Evolutionary conservation across 2,797 vertebrate genomes (phyloP), one percentile per base, ranked within the genome.

Genomic region (Chromobotia macracanthus): DNA sequence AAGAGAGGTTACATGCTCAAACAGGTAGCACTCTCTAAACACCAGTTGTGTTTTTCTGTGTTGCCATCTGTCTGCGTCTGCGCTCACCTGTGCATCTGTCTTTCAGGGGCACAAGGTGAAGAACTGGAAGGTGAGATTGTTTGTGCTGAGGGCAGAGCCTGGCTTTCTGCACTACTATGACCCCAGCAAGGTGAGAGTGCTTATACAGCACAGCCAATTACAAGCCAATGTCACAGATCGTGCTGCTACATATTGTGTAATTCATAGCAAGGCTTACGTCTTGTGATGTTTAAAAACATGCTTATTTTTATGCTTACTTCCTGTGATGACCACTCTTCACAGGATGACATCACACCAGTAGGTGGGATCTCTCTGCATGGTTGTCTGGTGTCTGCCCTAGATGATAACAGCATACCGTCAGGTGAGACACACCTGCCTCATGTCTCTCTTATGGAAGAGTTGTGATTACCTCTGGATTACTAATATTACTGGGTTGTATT

Each of bases 81-180:
- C 8, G 38, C 65, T n/a, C 56, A 31, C 44, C 19, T 75, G 38
- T 68, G 10, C 51, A 68, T 64, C 75, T 80, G 61, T 82, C 82
- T 87, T 50, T 10, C 89, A 99, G 97, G 97, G 97, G 3, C 97
- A 99, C 90, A 95, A 96, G 64, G 93, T 96, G 79, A 98, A 98
- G 88, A 99, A 98, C 91, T 99, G 97, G 97, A 99, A 99, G 87
- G 95, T 98, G 69, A 94, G 97, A 61, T 94, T 94, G 77, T 99
- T 99, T 84, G 95, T 98, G 82, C 86, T 99, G 87, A 96, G 96
- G 82, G 94, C 93, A 71, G 95, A 98, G 13, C 97, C 97, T 0
- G 92, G 91, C 21, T 98, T 94, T 87, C 89, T 98, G 84, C 97
- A 99, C 84, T 99, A 99, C 88, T 99, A 96, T 0, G 95, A 99